phyloP scores from a whole-genome alignment of 2,797 vertebrate species.

The Helarctos malayanus region DNA sequence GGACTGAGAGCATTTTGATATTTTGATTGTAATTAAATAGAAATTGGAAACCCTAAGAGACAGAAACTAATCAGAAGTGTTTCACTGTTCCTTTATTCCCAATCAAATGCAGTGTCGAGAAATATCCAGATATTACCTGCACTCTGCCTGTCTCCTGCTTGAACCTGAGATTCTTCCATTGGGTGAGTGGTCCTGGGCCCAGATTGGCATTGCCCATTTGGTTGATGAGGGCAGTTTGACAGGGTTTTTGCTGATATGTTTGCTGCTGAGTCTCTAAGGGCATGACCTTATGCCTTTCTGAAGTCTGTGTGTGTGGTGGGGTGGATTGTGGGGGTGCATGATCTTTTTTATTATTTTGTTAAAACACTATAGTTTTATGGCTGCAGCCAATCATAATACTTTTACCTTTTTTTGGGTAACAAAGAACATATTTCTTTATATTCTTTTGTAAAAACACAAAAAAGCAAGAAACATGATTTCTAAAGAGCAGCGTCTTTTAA shows the following conservation, averaged over 20 bases:
- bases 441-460: conserved; percentile 18
- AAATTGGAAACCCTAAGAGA: background rate
- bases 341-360: background rate
- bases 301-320: background rate
- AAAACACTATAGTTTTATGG: background rate
- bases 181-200: background rate
- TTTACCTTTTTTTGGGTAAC: conserved; percentile 20
- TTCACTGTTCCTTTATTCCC: conserved; percentile 33
- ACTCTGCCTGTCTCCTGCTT: background rate
- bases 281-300: background rate
- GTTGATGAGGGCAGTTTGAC: background rate
- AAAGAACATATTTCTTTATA: background rate
- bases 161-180: background rate
- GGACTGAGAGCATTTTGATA: conserved; percentile 1
- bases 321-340: background rate
- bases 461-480: conserved; percentile 19
- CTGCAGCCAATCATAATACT: background rate
- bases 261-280: background rate
- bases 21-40: conserved; percentile 39
- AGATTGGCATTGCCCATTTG: background rate
- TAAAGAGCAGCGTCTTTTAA: background rate
- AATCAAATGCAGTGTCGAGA: background rate
- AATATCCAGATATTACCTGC: background rate
- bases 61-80: background rate
- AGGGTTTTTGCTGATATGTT: background rate